Evolutionary conservation across 1,140 invertebrate species (phyloP).

Genomic region (Drosophila guanche): DNA sequence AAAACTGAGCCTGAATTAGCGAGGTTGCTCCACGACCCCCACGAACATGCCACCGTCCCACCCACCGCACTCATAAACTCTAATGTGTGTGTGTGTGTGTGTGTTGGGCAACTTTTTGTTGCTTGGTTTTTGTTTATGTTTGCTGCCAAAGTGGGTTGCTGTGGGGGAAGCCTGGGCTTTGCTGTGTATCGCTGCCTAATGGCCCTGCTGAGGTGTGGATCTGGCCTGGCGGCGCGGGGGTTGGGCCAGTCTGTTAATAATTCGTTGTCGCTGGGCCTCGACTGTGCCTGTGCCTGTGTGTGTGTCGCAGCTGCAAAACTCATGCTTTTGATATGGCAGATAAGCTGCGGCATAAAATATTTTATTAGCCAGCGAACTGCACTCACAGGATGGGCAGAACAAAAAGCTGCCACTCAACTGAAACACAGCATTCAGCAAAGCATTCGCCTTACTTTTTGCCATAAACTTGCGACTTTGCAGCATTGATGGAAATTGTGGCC

Average conservation of each 20-base stretch:
- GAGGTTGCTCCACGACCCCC: background rate
- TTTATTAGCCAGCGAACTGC: constrained; percentile 71
- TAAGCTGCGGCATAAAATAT: constrained; percentile 77
- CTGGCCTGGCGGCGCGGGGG: background rate
- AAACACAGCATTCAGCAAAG: constrained; percentile 36
- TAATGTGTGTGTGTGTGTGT: constrained; percentile 51
- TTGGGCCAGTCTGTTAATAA: constrained; percentile 62
- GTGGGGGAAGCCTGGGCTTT: too few relatives aligned
- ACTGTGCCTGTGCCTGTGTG: constrained; percentile 56
- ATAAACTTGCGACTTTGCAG: constrained; percentile 7
- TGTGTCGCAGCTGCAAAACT: constrained; percentile 65
- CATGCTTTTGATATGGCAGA: constrained; percentile 71
- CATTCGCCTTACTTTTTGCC: constrained; percentile 25
- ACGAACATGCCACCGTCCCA: background rate
- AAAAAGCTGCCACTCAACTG: constrained; percentile 59
- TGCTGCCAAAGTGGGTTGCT: constrained; percentile 35
- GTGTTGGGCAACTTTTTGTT: constrained; percentile 59
- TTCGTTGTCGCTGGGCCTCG: constrained; percentile 54
- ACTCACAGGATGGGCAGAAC: background rate
- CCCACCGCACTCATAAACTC: constrained; percentile 68
- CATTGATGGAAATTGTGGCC: constrained; percentile 19
- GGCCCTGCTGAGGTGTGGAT: constrained; percentile 20
- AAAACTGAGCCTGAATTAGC: constrained; percentile 63
- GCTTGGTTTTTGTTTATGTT: constrained; percentile 70
- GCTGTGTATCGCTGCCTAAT: background rate